These are phyloP conservation scores for Arion vulgaris DNA, from an alignment of 1,140 invertebrate genomes.

Conservation along the genomic window DNA sequence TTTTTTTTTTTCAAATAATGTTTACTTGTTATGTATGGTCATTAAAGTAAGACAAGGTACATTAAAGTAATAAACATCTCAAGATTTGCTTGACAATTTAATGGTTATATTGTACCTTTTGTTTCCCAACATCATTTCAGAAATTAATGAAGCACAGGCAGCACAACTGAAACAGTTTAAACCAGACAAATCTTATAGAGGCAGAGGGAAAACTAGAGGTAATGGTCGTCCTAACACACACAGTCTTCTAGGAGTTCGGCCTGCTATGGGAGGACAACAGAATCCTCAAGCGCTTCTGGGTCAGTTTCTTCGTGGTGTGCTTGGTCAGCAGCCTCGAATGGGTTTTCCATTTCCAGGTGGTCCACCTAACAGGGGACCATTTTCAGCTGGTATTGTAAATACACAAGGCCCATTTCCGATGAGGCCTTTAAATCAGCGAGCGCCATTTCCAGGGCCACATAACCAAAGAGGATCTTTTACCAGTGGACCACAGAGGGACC, in stretches of 20 bases:
- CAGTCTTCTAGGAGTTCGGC: not conserved
- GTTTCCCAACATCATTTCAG: slow-evolving; percentile 7
- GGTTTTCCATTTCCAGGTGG: slow-evolving; percentile 5
- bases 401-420: not conserved
- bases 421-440: not conserved
- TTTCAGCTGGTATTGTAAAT: not conserved
- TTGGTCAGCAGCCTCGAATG: slow-evolving; percentile 19
- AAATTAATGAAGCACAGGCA: slow-evolving; percentile 30
- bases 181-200: slow-evolving; percentile 12
- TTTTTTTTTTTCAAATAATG: too few relatives aligned
- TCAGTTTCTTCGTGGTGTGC: not conserved
- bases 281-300: not conserved
- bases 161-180: slow-evolving; percentile 26
- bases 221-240: not conserved
- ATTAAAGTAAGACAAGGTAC: too few relatives aligned
- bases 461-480: not conserved
- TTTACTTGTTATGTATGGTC: too few relatives aligned
- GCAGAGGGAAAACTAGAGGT: slow-evolving; percentile 2
- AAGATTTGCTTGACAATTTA: too few relatives aligned
- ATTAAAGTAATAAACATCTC: too few relatives aligned
- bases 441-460: not conserved
- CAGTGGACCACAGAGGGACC: not conserved
- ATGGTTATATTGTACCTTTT: not conserved
- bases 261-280: not conserved
- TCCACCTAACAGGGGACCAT: not conserved